phyloP scores from a whole-genome alignment of 2,888 invertebrate species.

The Hirtodrosophila confusa region DNA sequence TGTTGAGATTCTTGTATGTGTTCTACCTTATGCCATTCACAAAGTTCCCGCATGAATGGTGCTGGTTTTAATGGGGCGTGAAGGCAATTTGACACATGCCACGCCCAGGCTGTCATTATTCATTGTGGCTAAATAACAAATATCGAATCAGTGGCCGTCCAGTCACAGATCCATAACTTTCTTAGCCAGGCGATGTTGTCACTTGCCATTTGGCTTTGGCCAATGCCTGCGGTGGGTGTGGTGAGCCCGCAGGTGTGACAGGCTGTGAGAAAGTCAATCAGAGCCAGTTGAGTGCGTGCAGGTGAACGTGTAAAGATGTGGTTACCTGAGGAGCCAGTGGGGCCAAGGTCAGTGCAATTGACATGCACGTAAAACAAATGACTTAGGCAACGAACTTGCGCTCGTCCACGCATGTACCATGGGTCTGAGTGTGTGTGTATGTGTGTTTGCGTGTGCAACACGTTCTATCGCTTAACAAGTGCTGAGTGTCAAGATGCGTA shows the following conservation, averaged over 20 bases:
- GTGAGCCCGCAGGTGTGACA: conserved; percentile 17
- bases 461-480: conserved; percentile 49
- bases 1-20: background rate
- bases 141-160: conserved; percentile 14
- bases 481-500: conserved; percentile 47
- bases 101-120: conserved; percentile 73
- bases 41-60: conserved; percentile 41
- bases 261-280: conserved; percentile 7
- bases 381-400: conserved; percentile 52
- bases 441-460: background rate
- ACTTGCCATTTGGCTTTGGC: conserved; percentile 10
- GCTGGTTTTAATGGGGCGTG: conserved; percentile 30
- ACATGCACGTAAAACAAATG: conserved; percentile 38
- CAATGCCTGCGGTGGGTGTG: conserved; percentile 10
- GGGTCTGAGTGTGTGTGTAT: background rate
- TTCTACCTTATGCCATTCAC: conserved; percentile 3
- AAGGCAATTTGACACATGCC: conserved; percentile 63
- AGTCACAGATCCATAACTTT: conserved; percentile 8
- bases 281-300: conserved; percentile 8
- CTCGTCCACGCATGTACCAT: background rate
- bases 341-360: conserved; percentile 36
- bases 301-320: background rate
- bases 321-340: too few species aligned
- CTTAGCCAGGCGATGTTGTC: background rate
- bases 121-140: conserved; percentile 46